Percentiles rank a stretch among this genome's conserved stretches.
Evolutionary conservation across 2,113 vertebrate genomes (phyloP).

Genomic region (Passerina amoena): DNA sequence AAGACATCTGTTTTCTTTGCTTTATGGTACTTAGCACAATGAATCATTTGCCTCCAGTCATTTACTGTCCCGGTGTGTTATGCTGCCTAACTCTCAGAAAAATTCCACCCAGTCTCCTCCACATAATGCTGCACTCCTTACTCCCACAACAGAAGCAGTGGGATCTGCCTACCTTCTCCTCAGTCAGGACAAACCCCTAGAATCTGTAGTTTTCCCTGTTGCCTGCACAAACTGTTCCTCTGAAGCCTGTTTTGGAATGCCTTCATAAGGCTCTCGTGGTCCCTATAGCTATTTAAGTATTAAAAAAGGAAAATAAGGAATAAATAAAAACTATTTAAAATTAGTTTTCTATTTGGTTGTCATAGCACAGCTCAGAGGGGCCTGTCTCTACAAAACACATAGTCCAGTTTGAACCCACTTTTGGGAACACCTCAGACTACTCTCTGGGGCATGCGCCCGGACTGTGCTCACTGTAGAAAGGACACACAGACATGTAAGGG

Average conservation of each 20-base stretch:
- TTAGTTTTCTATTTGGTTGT: too few relatives aligned
- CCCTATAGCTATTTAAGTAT: background rate
- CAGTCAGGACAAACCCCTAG: background rate
- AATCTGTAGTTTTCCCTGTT: background rate
- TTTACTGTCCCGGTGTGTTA: background rate
- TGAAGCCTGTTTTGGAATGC: background rate
- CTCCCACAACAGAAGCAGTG: background rate
- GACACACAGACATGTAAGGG: background rate
- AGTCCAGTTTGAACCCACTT: background rate
- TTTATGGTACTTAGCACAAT: background rate
- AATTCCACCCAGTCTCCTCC: background rate
- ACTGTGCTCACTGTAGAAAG: background rate
- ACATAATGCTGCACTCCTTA: background rate
- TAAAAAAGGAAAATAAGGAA: background rate
- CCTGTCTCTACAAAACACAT: background rate
- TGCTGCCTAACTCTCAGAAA: constrained; percentile 8
- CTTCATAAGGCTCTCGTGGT: background rate
- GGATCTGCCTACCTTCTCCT: background rate
- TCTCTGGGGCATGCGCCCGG: accelerated
- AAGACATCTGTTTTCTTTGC: constrained; percentile 49
- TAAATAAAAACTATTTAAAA: background rate
- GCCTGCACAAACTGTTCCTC: background rate
- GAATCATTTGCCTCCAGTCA: constrained; percentile 45
- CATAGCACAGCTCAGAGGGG: background rate
- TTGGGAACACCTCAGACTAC: background rate